These are phyloP conservation scores for Corydoras sp. DNA, from an alignment of 2,113 vertebrate species.

Conservation along the genomic window DNA sequence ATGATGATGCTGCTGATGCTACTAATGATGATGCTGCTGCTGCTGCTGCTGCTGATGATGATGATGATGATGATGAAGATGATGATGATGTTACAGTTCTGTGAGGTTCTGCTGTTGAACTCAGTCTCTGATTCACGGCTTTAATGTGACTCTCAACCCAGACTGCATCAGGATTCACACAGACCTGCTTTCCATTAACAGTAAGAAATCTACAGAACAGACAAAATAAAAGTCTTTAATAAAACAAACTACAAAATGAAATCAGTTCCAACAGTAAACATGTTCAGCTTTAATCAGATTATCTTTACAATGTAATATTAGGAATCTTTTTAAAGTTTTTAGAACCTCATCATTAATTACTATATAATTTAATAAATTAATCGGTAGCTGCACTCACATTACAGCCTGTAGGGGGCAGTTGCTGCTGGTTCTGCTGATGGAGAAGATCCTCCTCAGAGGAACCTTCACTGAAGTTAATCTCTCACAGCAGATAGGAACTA, in stretches of 20 bases:
- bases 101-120: background rate
- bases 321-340: no score
- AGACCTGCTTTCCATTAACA: background rate
- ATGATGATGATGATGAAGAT: background rate
- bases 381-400: slow-evolving; percentile 6
- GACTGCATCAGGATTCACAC: background rate
- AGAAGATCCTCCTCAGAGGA: background rate
- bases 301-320: no score
- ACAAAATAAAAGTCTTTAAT: background rate
- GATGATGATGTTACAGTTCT: no score
- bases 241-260: background rate
- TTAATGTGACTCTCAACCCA: background rate
- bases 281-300: no score
- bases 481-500: no score
- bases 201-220: background rate
- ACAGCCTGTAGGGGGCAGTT: background rate
- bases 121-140: background rate
- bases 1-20: no score
- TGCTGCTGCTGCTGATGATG: no score
- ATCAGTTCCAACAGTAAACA: no score
- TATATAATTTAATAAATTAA: no score
- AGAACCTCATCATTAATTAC: no score
- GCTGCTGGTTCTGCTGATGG: slow-evolving; percentile 10
- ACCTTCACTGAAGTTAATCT: background rate
- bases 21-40: no score